Conservation (phyloP, 2,797 vertebrate species). For the Acipenser transmontanus region DNA sequence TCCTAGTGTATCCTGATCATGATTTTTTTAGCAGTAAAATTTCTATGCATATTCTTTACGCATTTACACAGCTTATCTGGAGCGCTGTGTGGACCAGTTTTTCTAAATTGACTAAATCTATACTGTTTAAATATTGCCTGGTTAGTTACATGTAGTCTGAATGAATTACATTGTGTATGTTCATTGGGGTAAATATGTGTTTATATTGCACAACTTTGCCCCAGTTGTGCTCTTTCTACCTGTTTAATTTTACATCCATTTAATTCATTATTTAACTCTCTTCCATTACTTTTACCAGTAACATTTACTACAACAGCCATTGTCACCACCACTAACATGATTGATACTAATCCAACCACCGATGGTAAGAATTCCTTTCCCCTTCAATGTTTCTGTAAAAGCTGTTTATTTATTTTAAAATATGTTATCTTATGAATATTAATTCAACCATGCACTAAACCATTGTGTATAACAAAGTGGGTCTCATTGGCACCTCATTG, state of each 20-base stretch:
- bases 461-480: too few relatives aligned
- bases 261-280: slow-evolving; percentile 47
- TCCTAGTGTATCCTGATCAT: too few relatives aligned
- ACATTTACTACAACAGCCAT: slow-evolving; percentile 65
- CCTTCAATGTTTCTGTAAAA: not conserved
- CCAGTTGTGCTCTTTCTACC: slow-evolving; percentile 17
- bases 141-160: too few relatives aligned
- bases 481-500: too few relatives aligned
- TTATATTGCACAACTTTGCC: slow-evolving; percentile 4
- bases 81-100: too few relatives aligned
- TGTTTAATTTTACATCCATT: slow-evolving; percentile 17
- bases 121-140: too few relatives aligned
- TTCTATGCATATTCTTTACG: too few relatives aligned
- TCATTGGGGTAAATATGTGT: not conserved
- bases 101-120: too few relatives aligned
- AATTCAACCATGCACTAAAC: not conserved
- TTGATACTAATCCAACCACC: slow-evolving; percentile 70
- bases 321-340: slow-evolving; percentile 74
- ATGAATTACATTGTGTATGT: slow-evolving; percentile 10
- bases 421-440: not conserved
- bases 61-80: too few relatives aligned
- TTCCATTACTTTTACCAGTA: slow-evolving; percentile 73
- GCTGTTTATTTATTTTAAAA: not conserved
- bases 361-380: slow-evolving; percentile 67
- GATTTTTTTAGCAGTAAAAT: too few relatives aligned